phyloP scores from a whole-genome alignment of 2,888 invertebrate species.

The Rapana venosa region DNA sequence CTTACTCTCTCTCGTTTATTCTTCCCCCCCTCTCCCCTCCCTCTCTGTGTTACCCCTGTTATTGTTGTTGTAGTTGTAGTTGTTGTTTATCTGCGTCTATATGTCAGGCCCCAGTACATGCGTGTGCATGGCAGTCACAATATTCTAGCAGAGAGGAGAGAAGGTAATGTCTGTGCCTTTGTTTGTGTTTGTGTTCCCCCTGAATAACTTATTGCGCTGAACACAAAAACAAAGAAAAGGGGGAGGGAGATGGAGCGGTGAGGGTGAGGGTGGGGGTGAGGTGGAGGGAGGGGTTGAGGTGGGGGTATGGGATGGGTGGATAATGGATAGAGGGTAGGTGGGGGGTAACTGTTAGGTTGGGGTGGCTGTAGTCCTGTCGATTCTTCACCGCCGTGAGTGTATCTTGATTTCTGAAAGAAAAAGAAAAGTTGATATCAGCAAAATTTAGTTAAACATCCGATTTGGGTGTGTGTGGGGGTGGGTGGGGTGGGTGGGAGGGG shows the following conservation, averaged over 20 bases:
- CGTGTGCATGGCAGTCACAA: background rate
- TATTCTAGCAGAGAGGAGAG: background rate
- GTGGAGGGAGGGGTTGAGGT: background rate
- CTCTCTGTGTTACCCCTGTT: no score
- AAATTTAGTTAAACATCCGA: no score
- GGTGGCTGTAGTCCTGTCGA: no score
- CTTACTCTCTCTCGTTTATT: no score
- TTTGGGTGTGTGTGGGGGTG: background rate
- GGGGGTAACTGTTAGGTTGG: background rate
- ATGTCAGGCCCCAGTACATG: background rate
- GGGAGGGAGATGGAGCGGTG: background rate
- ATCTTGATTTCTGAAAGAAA: no score
- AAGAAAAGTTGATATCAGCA: no score
- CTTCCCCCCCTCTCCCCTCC: no score
- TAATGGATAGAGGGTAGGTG: background rate
- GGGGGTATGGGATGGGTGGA: background rate
- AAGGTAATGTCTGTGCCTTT: background rate
- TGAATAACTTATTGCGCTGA: no score
- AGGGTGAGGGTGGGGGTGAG: background rate
- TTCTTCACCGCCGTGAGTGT: no score
- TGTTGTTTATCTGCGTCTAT: background rate
- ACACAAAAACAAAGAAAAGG: no score
- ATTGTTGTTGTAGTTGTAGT: no score
- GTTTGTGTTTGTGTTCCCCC: background rate
- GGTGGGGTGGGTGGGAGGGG: background rate